phyloP scores from a whole-genome alignment of 2,888 invertebrate genomes.

The Baronia brevicornis region DNA sequence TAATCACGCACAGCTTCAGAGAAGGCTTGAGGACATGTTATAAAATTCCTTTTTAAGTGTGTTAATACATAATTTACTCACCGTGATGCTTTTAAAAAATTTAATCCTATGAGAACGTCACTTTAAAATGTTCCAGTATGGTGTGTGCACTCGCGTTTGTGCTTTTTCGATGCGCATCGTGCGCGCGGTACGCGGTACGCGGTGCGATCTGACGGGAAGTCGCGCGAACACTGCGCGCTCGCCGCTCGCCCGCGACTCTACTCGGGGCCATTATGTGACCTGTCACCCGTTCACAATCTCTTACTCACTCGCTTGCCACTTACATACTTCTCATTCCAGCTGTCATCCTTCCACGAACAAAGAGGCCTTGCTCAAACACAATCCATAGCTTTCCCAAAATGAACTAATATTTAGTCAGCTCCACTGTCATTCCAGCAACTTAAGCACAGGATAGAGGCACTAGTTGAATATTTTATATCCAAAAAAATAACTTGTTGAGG shows the following conservation, averaged over 20 bases:
- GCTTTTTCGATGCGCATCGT: slow-evolving; percentile 24
- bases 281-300: slow-evolving; percentile 26
- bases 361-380: too few species aligned
- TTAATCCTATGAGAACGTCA: slow-evolving; percentile 52
- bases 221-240: slow-evolving; percentile 56
- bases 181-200: slow-evolving; percentile 52
- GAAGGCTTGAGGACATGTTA: slow-evolving; percentile 21
- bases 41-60: slow-evolving; percentile 13
- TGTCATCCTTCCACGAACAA: too few species aligned
- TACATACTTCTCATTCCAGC: slow-evolving; percentile 23
- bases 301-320: slow-evolving; percentile 25
- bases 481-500: too few species aligned
- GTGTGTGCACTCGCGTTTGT: slow-evolving; percentile 53
- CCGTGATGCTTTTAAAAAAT: slow-evolving; percentile 33
- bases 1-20: slow-evolving; percentile 41
- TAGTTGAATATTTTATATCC: too few species aligned
- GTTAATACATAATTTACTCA: slow-evolving; percentile 25
- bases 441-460: too few species aligned
- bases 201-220: too few species aligned
- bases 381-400: too few species aligned
- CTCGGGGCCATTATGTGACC: slow-evolving; percentile 17
- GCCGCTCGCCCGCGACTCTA: slow-evolving; percentile 23
- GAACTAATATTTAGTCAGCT: too few species aligned
- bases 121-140: slow-evolving; percentile 53
- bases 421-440: too few species aligned